phyloP scores from a whole-genome alignment of 2,113 vertebrate genomes.

The Porphyrio hochstetteri region DNA sequence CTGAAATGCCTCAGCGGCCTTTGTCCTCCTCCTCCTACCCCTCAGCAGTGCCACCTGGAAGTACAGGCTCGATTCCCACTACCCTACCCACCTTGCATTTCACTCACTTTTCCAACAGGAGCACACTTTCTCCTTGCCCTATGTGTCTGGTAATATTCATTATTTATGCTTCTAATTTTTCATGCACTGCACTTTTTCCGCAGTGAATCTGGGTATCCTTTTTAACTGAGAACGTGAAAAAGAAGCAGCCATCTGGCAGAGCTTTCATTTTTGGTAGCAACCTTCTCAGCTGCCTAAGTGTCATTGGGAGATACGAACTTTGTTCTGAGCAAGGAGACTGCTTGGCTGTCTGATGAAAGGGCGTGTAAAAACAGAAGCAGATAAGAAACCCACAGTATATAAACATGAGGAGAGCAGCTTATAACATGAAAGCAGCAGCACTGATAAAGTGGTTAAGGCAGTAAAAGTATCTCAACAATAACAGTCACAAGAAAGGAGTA shows the following conservation, averaged over 20 bases:
- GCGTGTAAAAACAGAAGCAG: constrained; percentile 15
- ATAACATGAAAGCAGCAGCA: background rate
- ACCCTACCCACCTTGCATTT: background rate
- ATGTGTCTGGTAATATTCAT: background rate
- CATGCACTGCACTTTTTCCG: background rate
- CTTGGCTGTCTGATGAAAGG: background rate
- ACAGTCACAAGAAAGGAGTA: background rate
- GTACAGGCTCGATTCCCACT: background rate
- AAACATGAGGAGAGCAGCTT: background rate
- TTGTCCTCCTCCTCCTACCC: background rate
- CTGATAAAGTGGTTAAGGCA: background rate
- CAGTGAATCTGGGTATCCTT: background rate
- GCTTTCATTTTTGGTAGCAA: background rate
- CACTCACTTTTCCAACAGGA: background rate
- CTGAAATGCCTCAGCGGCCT: background rate
- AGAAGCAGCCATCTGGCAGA: background rate
- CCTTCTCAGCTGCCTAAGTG: background rate
- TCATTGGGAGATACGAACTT: background rate
- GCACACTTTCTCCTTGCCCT: background rate
- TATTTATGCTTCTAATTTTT: background rate
- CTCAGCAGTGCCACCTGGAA: background rate
- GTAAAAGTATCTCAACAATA: background rate
- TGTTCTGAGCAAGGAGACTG: background rate
- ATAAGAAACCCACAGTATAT: constrained; percentile 20
- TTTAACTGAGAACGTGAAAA: background rate